Evolutionary conservation across 2,797 vertebrate genomes (phyloP).

Genomic region (Scarus forsteni): DNA sequence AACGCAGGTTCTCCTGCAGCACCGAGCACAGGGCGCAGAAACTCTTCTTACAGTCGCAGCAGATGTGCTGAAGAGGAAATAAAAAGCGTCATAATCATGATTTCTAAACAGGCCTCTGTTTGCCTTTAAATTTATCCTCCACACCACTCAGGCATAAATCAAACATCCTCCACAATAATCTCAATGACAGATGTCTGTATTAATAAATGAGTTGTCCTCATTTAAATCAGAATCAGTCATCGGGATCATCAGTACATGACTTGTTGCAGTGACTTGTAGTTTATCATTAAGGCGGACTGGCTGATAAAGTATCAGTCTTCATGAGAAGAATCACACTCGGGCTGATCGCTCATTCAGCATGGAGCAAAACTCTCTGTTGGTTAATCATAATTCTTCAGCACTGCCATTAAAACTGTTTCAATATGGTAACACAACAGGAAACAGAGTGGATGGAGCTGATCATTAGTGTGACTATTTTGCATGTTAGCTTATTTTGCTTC

Average conservation of each 20-base stretch:
- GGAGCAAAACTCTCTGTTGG: not conserved
- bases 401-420: not conserved
- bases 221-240: constrained; percentile 10
- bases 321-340: not conserved
- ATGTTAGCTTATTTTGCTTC: not conserved
- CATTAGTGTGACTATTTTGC: not conserved
- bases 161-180: constrained; percentile 10
- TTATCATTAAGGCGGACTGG: not conserved
- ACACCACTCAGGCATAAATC: constrained; percentile 30
- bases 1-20: constrained; percentile 91
- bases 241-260: not conserved
- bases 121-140: constrained; percentile 18
- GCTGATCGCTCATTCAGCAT: too few species aligned
- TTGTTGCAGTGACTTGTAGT: not conserved
- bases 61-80: constrained; percentile 87
- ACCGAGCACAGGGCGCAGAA: constrained; percentile 95
- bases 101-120: constrained; percentile 23
- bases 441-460: not conserved
- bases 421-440: not conserved
- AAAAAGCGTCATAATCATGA: not conserved
- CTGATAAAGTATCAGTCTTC: not conserved
- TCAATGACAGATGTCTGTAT: constrained; percentile 7
- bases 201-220: not conserved
- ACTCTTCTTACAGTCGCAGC: constrained; percentile 96
- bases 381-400: not conserved